Percentiles rank a stretch among this genome's conserved stretches.
Conservation (phyloP, 2,113 vertebrate species). For the Hydrolagus affinis region DNA sequence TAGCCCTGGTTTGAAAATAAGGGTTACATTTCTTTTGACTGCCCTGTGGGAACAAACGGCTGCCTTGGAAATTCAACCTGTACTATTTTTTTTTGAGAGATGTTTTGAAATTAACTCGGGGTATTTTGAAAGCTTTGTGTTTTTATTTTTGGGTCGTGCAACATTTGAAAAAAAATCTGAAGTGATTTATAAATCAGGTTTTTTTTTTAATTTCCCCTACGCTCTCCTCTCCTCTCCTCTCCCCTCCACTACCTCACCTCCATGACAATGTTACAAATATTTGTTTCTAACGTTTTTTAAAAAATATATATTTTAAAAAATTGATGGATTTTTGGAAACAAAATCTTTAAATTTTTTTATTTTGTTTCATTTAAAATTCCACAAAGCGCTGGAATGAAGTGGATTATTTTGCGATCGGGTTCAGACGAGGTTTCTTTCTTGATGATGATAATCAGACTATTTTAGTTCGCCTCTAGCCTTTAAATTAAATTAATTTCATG, state of each 20-base stretch:
- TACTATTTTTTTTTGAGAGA: background rate
- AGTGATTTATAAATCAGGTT: background rate
- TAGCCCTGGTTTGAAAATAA: background rate
- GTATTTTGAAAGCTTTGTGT: background rate
- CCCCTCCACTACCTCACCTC: too few species aligned
- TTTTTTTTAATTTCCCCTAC: background rate
- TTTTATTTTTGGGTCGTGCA: background rate
- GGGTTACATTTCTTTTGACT: background rate
- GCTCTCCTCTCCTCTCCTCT: too few species aligned
- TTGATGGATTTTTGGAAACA: too few species aligned
- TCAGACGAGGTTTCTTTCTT: background rate
- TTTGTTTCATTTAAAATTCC: background rate
- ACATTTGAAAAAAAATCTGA: background rate
- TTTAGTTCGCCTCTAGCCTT: too few species aligned
- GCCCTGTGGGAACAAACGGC: background rate
- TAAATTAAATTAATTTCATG: too few species aligned
- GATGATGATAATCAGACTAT: background rate
- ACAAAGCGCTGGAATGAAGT: slow-evolving; percentile 19
- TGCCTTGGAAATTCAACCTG: background rate
- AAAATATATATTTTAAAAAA: too few species aligned
- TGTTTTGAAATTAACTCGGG: background rate
- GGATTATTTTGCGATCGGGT: background rate
- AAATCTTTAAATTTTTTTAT: background rate
- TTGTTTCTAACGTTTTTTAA: too few species aligned
- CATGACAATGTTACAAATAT: too few species aligned